Evolutionary conservation across 2,888 invertebrate species (phyloP).

Genomic region (Himalopsyche japonica): DNA sequence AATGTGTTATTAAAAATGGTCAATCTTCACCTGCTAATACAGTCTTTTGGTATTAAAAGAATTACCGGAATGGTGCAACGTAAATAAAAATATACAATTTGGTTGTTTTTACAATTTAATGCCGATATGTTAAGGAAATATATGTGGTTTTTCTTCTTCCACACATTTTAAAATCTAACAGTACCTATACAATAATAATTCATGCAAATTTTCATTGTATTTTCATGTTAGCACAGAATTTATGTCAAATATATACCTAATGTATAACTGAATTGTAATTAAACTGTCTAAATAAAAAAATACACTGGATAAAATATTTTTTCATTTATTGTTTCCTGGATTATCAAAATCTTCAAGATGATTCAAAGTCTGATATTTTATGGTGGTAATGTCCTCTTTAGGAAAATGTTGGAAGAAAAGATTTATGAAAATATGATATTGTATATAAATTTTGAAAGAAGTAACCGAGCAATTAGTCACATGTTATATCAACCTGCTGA

Average conservation of each 20-base stretch:
- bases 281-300: conserved; percentile 33
- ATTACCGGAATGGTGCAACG: background rate
- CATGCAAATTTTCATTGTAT: conserved; percentile 24
- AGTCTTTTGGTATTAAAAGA: background rate
- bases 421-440: too few species aligned
- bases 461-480: too few species aligned
- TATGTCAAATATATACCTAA: conserved; percentile 23
- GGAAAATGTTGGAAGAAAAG: too few species aligned
- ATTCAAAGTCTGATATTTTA: too few species aligned
- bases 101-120: background rate
- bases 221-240: conserved; percentile 32
- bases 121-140: background rate
- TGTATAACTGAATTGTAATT: conserved; percentile 31
- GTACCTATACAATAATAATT: background rate
- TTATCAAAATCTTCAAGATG: background rate
- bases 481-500: too few species aligned
- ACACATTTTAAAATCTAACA: background rate
- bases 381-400: too few species aligned
- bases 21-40: background rate
- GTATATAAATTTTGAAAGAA: too few species aligned
- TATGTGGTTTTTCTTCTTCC: background rate
- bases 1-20: too few species aligned
- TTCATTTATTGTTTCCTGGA: background rate
- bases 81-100: background rate
- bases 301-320: conserved; percentile 10